Evolutionary conservation across 1,140 invertebrate species (phyloP).

Genomic region (Conus betulinus): DNA sequence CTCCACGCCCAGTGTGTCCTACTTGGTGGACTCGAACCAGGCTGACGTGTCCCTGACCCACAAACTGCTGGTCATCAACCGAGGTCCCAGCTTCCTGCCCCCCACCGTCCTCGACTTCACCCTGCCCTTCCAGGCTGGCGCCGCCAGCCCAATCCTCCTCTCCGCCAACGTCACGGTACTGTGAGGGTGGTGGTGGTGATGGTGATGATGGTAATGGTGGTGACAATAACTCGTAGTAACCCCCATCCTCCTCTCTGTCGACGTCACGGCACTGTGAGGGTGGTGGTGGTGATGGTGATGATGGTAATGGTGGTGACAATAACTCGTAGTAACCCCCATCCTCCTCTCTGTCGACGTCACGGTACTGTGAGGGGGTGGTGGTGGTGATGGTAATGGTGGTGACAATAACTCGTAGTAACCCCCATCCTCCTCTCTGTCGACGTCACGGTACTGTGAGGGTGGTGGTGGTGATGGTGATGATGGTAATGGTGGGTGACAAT

Average conservation of each 20-base stretch:
- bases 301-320: neutral
- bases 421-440: too few species aligned
- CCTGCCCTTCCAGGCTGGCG: constrained; percentile 13
- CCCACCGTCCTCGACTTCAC: constrained; percentile 3
- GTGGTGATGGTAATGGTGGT: neutral
- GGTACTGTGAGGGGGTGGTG: constrained; percentile 2
- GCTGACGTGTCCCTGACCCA: constrained; percentile 18
- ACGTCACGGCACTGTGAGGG: too few species aligned
- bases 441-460: too few species aligned
- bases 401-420: too few species aligned
- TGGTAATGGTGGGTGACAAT: neutral
- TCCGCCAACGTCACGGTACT: constrained; percentile 29
- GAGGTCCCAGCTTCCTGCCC: constrained; percentile 37
- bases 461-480: neutral
- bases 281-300: neutral
- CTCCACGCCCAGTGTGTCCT: neutral
- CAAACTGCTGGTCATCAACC: constrained; percentile 24
- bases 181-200: neutral
- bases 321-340: neutral
- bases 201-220: neutral
- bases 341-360: constrained; percentile 11
- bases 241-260: too few species aligned
- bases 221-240: too few species aligned
- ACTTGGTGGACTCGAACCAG: neutral
- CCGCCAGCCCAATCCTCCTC: neutral